Percentiles rank a stretch among this genome's conserved stretches.
Evolutionary conservation across 53 echinoderm and acorn worm genomes (phyloP).

Genomic region (Henricia sp.): DNA sequence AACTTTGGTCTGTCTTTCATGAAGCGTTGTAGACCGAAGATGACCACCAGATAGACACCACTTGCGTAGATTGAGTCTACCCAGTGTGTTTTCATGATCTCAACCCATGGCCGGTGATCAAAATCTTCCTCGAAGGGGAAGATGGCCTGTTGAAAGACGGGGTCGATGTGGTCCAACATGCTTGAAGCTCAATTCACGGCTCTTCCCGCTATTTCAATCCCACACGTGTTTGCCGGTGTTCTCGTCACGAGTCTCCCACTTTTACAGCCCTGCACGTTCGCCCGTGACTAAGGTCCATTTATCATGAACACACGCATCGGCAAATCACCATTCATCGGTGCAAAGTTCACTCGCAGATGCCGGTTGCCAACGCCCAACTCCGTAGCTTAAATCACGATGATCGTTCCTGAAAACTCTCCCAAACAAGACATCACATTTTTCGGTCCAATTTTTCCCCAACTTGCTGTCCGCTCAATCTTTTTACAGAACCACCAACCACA

Average conservation of each 20-base stretch:
- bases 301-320: background rate
- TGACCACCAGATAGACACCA: conserved; percentile 78
- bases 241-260: background rate
- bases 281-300: too few relatives aligned
- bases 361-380: conserved; percentile 14
- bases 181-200: background rate
- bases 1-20: conserved; percentile 75
- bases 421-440: too few relatives aligned
- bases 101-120: conserved; percentile 70
- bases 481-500: too few relatives aligned
- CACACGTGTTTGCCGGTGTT: background rate
- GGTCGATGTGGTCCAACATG: conserved; percentile 85
- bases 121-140: conserved; percentile 94
- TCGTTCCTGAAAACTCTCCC: too few relatives aligned
- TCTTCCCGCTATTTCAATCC: background rate
- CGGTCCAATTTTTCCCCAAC: too few relatives aligned
- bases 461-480: too few relatives aligned
- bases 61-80: conserved; percentile 77
- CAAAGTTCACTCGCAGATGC: background rate
- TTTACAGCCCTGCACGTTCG: background rate
- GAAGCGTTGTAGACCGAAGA: conserved; percentile 75
- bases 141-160: conserved; percentile 75
- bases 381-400: too few relatives aligned
- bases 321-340: background rate
- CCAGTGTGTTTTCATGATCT: conserved; percentile 76